Base-by-base conservation (phyloP, 2,797 vertebrate genomes). In the Erethizon dorsatum region DNA sequence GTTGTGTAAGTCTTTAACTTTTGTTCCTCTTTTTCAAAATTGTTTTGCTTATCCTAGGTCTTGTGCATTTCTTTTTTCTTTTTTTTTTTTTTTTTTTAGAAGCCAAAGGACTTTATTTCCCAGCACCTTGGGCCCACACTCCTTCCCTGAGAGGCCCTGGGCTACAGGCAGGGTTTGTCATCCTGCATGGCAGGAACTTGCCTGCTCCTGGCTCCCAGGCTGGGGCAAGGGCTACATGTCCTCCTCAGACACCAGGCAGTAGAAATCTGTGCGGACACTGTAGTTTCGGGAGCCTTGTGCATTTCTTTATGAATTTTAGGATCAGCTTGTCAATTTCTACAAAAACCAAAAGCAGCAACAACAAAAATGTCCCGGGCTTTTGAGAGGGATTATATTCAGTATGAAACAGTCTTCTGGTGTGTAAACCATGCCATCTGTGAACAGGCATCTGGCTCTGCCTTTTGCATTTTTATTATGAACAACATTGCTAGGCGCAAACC, bases 251-350 rank as follows among this genome's bases (percentile, higher is more conserved):
- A 99, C 99, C 94, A 99, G 98, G 97, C 99, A 99, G 98, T 99
- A 99, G 98, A 99, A 99, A 96, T 99, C 99, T 0, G 99, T 99
- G 95, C 99, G 99, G 5, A 98, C 99, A 0, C 98, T 98, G 1
- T 99, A 99, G 98, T 99, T 99, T 63, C 99, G 99, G 0, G 98
- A 99, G 45, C 99, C 99, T n/a, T n/a, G n/a, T n/a, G n/a, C n/a
- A 67, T 88, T 88, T 95, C 73, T 47, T 6, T 73, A 1, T 83
- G 61, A 65, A 47, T 92, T 86, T 92, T 90, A 71, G 75, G 61
- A 41, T 88, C 7, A 11, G 8, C 22, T 45, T 91, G 20, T 80
- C 63, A 79, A 6, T 95, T 92, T 85, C 59, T 77, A 24, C 9
- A 2, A 24, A 73, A 75, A 37, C 24, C 6, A 8, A 54, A 92